Evolutionary conservation across 2,113 vertebrate genomes (phyloP), one percentile per base, ranked within the genome.

Genomic region (Triplophysa tibetana): DNA sequence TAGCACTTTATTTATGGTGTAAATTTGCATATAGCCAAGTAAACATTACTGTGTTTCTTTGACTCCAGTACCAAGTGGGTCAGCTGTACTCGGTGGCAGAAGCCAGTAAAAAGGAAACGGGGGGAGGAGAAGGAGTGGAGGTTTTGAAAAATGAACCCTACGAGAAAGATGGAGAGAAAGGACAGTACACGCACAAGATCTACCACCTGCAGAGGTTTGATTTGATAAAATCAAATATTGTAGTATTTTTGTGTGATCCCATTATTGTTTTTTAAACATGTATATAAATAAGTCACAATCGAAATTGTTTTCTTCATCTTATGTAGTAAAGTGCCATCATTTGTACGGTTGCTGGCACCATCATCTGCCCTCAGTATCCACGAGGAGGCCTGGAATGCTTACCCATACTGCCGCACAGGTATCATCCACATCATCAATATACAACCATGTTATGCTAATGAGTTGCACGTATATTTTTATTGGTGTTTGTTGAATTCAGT

Each of bases 351-450:
- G 89, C 56, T 99, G 75, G 97, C 96, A 66, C 97, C 97, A 2
- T 92, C 95, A 84, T 93, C 93, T 86, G 92, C 97, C 68, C 91
- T 99, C 50, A 94, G 94, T 82, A 91, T 99, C 66, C 95, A 98
- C 0, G 97, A 99, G 89, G 93, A 98, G 89, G 97, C 97, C 2
- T 99, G 97, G 97, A 99, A 99, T 77, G 97, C 97, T n/a, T 98
- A 97, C 82, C 97, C 97, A 3, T 99, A 97, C 86, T 99, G 97
- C 89, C 92, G 93, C 88, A 99, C 97, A 0, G 87, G 97, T 99
- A 88, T 94, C 94, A 84, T 3, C 1, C 50, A 23, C 24, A 4
- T 8, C 19, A 56, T 19, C 17, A 8, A 11, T 8, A 23, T 52
- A 45, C 13, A 16, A 24, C 17, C 62, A 12, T 41, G 45, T 19